phyloP scores from a whole-genome alignment of 2,113 vertebrate genomes.

The Cisticola juncidis region DNA sequence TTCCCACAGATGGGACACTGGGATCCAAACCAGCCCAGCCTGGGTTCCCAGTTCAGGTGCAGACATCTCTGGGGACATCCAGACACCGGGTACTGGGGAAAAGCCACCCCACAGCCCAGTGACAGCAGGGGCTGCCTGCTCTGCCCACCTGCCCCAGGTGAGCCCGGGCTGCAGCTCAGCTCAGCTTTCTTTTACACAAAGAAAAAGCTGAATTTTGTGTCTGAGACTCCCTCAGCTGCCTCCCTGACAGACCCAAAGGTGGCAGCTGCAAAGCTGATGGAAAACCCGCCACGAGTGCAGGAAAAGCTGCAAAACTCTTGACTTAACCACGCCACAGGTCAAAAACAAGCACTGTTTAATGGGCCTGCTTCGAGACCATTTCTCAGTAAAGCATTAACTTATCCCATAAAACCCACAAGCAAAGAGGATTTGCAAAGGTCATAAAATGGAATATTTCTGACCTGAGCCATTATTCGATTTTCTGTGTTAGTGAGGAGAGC shows the following conservation, averaged over 20 bases:
- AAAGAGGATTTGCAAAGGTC: constrained; percentile 41
- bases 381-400: constrained; percentile 3
- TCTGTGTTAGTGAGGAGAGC: neutral
- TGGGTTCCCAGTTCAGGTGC: rapidly evolving
- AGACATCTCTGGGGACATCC: rapidly evolving
- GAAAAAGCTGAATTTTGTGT: neutral
- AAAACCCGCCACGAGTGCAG: rapidly evolving
- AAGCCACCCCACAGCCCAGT: rapidly evolving
- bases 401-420: neutral
- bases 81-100: rapidly evolving
- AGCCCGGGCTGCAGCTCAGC: no score
- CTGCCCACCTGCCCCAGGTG: rapidly evolving
- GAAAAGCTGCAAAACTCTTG: neutral
- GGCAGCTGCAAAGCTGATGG: neutral
- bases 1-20: neutral
- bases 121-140: rapidly evolving
- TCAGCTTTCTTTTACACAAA: neutral
- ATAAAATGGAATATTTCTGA: neutral
- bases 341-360: neutral
- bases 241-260: rapidly evolving
- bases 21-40: rapidly evolving
- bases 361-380: neutral
- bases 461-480: neutral
- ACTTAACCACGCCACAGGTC: neutral
- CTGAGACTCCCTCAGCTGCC: neutral